Evolutionary conservation across 2,888 invertebrate genomes (phyloP), one percentile per base, ranked within the genome.

Genomic region (Stenurella melanura): DNA sequence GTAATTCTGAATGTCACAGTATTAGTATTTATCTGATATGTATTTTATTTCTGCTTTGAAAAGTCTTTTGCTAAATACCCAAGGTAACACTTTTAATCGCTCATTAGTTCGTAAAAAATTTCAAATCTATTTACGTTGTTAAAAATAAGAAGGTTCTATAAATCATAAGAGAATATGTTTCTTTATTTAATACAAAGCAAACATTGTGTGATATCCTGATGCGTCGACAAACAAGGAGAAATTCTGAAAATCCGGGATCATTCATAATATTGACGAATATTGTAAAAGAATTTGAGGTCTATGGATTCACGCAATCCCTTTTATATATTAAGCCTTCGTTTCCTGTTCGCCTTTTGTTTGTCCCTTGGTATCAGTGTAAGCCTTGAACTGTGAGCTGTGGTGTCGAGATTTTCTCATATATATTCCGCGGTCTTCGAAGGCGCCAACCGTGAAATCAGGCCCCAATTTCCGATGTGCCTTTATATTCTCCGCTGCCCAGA

Each of bases 341-440:
- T 68, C 68, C 67, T 19, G 60, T 70, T 70, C 74, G 67, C 21
- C 67, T 58, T 73, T 73, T 50, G 58, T 66, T 66, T 66, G 58
- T 66, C 57, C 42, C 42, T 42, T 21, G 42, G 66, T 57, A 50
- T 26, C 64, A 67, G 58, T 57, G 72, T 61, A 66, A 70, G 38
- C 60, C 60, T 60, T 60, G 58, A 70, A 57, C 70, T 60, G 60
- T 58, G 67, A 19, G 34, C 67, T 69, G 68, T 61, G 64, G 42
- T 74, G 64, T 79, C 74, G 79, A 80, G 82, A 82, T 81, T 85
- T 84, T 85, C 84, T 85, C 83, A 83, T 84, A 83, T 83, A 84
- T 82, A 83, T 83, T 83, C 83, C 76, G 80, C 75, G 82, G 82
- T 82, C 77, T 81, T 81, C 74, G 81, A 68, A 79, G 82, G 70